Conservation (phyloP, 2,113 vertebrate species). For the Triplophysa siluroides region DNA sequence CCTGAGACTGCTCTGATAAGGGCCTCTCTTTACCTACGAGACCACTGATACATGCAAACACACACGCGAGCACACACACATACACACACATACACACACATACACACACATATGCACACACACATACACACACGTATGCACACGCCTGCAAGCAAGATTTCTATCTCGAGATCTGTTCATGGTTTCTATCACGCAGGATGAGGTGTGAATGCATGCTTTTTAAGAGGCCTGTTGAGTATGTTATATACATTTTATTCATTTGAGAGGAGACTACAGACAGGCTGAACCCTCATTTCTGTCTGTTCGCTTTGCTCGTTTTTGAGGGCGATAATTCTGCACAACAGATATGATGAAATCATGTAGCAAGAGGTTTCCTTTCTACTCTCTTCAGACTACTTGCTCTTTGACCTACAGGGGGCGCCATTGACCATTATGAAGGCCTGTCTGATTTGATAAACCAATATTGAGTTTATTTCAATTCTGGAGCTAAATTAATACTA, state of each 20-base stretch:
- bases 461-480: slow-evolving; percentile 7
- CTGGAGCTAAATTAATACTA: neutral
- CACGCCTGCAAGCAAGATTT: slow-evolving; percentile 23
- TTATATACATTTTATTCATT: slow-evolving; percentile 19
- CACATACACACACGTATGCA: slow-evolving; percentile 22
- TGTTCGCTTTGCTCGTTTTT: neutral
- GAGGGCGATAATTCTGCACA: neutral
- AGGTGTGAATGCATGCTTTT: slow-evolving; percentile 34
- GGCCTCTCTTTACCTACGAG: slow-evolving; percentile 40
- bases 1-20: slow-evolving; percentile 44
- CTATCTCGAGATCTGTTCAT: slow-evolving; percentile 36
- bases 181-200: neutral
- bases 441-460: neutral
- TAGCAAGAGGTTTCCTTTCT: neutral
- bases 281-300: neutral
- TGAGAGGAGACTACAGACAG: neutral
- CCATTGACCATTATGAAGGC: slow-evolving; percentile 41
- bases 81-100: slow-evolving; percentile 28
- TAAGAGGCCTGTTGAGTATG: slow-evolving; percentile 11
- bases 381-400: neutral
- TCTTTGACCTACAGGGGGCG: slow-evolving; percentile 43
- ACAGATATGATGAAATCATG: slow-evolving; percentile 25
- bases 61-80: slow-evolving; percentile 37
- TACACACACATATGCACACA: slow-evolving; percentile 6
- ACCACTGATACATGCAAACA: slow-evolving; percentile 41